Evolutionary conservation across 2,888 invertebrate genomes (phyloP).

Genomic region (Dryomyza anilis): DNA sequence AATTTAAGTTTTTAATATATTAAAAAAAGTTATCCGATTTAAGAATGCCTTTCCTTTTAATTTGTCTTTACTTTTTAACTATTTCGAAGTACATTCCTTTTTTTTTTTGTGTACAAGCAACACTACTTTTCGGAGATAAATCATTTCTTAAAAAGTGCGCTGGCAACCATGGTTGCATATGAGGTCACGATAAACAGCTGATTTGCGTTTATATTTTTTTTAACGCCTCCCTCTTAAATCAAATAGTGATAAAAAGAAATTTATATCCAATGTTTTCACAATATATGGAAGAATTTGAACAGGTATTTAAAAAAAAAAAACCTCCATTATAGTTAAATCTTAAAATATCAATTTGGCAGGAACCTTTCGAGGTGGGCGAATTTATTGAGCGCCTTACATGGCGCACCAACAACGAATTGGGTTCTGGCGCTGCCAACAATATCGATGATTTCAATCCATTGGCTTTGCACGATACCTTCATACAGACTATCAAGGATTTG

Average conservation of each 20-base stretch:
- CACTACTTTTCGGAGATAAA: no score
- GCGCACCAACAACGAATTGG: slow-evolving; percentile 78
- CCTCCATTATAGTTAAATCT: no score
- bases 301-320: no score
- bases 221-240: neutral
- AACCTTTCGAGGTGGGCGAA: slow-evolving; percentile 95
- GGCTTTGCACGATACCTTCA: slow-evolving; percentile 87
- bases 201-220: neutral
- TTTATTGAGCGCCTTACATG: slow-evolving; percentile 97
- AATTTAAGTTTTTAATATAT: no score
- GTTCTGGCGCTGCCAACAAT: slow-evolving; percentile 23
- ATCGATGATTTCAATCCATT: slow-evolving; percentile 81
- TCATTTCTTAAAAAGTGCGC: neutral
- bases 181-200: neutral
- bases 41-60: no score
- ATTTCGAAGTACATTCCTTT: no score
- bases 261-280: slow-evolving; percentile 38
- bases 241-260: neutral
- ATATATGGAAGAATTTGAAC: slow-evolving; percentile 85
- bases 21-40: no score
- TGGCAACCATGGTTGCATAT: no score
- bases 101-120: neutral
- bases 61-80: no score
- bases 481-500: slow-evolving; percentile 86
- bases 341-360: slow-evolving; percentile 73